Evolutionary conservation across 2,888 invertebrate species (phyloP).

Genomic region (Pelosia muscerda): DNA sequence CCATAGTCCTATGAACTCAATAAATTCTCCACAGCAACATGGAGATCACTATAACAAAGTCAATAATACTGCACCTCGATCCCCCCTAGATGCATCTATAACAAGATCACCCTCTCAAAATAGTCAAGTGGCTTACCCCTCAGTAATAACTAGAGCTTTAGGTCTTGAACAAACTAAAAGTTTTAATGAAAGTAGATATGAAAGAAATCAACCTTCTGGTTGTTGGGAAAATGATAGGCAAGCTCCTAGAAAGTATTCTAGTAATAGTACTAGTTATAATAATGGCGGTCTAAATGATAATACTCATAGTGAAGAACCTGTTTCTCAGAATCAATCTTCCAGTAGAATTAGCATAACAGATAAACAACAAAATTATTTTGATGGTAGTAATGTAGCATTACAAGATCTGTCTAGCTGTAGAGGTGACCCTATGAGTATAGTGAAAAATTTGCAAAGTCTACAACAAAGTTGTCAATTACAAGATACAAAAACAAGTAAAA

Average conservation of each 20-base stretch:
- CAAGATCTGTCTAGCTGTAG: conserved; percentile 91
- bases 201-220: conserved; percentile 80
- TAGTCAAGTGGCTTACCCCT: conserved; percentile 92
- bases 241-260: conserved; percentile 81
- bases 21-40: conserved; percentile 91
- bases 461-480: conserved; percentile 88
- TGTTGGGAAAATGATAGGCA: conserved; percentile 88
- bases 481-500: conserved; percentile 84
- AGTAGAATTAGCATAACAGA: conserved; percentile 81
- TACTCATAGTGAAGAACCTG: conserved; percentile 78
- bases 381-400: conserved; percentile 87
- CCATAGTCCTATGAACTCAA: conserved; percentile 93
- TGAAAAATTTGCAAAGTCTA: conserved; percentile 89
- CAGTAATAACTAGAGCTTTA: conserved; percentile 92
- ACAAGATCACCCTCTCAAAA: conserved; percentile 88
- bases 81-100: conserved; percentile 90
- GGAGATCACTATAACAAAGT: conserved; percentile 83
- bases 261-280: conserved; percentile 74
- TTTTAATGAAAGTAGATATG: conserved; percentile 85
- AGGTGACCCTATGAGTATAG: conserved; percentile 92
- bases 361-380: conserved; percentile 88
- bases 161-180: conserved; percentile 88
- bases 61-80: conserved; percentile 88
- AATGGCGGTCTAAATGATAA: conserved; percentile 81
- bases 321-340: conserved; percentile 78